Conservation (phyloP, 2,797 vertebrate genomes). For the Chiloscyllium punctatum region DNA sequence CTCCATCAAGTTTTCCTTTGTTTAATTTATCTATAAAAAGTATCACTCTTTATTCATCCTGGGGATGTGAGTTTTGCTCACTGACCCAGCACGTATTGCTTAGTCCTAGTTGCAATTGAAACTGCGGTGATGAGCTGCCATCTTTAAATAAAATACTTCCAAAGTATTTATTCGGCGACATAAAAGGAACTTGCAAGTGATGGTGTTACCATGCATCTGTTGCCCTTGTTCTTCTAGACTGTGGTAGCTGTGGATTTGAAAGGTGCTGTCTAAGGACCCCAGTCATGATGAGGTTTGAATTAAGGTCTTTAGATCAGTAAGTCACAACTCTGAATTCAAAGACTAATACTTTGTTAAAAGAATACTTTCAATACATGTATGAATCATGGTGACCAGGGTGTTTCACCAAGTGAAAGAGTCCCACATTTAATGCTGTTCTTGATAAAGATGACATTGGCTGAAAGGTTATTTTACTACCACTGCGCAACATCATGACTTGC, state of each 20-base stretch:
- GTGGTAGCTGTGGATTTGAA: too few relatives aligned
- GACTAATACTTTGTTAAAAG: conserved; percentile 64
- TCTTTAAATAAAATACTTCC: neutral
- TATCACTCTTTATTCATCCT: neutral
- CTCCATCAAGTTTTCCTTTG: neutral
- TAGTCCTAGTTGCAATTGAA: neutral
- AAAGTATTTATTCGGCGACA: too few relatives aligned
- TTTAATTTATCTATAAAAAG: neutral
- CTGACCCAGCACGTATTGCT: neutral
- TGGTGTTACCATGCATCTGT: too few relatives aligned
- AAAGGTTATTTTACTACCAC: too few relatives aligned
- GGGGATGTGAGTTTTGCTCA: neutral
- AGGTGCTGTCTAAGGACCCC: too few relatives aligned
- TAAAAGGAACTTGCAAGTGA: too few relatives aligned
- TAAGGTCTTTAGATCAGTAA: neutral
- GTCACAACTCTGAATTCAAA: neutral
- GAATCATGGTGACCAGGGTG: conserved; percentile 61
- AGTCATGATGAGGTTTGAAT: neutral
- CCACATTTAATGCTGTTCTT: conserved; percentile 78
- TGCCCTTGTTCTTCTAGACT: too few relatives aligned
- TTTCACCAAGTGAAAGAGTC: conserved; percentile 69
- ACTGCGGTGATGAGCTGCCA: neutral
- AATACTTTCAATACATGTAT: conserved; percentile 68
- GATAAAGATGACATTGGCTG: conserved; percentile 61
- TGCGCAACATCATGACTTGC: neutral